Base-by-base conservation (phyloP, 2,888 invertebrate species). In the Oxytorus armatus region DNA sequence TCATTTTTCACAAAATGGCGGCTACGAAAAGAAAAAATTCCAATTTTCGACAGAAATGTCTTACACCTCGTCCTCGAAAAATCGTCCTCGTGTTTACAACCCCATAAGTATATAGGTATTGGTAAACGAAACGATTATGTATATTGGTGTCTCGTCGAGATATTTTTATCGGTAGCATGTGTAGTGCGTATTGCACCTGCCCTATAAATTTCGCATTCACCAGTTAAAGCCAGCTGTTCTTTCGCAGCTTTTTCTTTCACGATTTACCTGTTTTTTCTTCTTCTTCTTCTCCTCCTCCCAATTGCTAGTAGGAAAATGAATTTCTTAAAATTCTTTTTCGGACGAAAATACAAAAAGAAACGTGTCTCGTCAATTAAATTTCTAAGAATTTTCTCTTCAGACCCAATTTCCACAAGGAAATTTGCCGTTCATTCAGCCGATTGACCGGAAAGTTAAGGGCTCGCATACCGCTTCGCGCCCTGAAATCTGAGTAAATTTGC, bases 151-250 rank as follows among this genome's bases (percentile, higher is more conserved):
- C 11, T 25, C 44, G 44, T 59, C 72, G 70, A 72, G 72, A 68
- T 76, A 76, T 79, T 79, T 79, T 72, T 72, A 79, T 68, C 70
- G 76, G 16, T 59, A 57, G 66, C 79, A 79, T 79, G 76, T 79
- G 74, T 69, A 29, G 36, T 39, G 21, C 59, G 44, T 49, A 72
- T 47, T 65, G 79, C 79, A 79, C 79, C 79, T 79, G 79, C 79
- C 66, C 79, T 72, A 72, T 75, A 57, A 44, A 57, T 75, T 79
- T 79, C 76, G n/a, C n/a, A 29, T 76, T 70, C 72, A 49, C 53
- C 59, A 72, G 76, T 53, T 59, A 79, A 36, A 76, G 70, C 70
- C 79, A 79, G 79, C 79, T 79, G 79, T 76, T 79, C 76, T 39
- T 53, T 72, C 66, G 59, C 66, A 79, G 69, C 72, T 51, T 61